phyloP scores from a whole-genome alignment of 2,888 invertebrate genomes.

The Rhingia campestris region DNA sequence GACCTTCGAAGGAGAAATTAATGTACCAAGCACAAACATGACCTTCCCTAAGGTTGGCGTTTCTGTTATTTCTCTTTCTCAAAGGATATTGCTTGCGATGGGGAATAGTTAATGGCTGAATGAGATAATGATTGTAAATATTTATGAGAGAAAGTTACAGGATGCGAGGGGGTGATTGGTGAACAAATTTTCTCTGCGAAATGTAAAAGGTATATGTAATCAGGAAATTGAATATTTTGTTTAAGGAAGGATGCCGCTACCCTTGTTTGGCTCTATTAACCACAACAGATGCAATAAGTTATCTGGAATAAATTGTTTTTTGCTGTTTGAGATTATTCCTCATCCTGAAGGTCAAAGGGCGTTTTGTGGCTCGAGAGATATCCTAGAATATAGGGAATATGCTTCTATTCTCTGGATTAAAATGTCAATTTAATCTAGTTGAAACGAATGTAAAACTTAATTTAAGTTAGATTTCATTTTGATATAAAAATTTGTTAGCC shows the following conservation, averaged over 20 bases:
- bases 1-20: slow-evolving; percentile 5
- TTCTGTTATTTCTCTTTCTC: slow-evolving; percentile 6
- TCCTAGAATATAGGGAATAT: too few species aligned
- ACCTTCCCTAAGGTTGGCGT: slow-evolving; percentile 30
- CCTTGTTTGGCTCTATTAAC: slow-evolving; percentile 29
- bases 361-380: background rate
- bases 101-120: slow-evolving; percentile 47
- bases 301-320: slow-evolving; percentile 55
- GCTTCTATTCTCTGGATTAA: slow-evolving; percentile 23
- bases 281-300: slow-evolving; percentile 57
- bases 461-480: slow-evolving; percentile 42
- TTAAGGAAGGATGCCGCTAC: slow-evolving; percentile 43
- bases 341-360: slow-evolving; percentile 15
- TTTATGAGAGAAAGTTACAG: slow-evolving; percentile 40
- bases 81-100: slow-evolving; percentile 33
- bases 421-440: slow-evolving; percentile 2
- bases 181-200: slow-evolving; percentile 7
- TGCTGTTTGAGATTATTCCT: slow-evolving; percentile 49
- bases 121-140: slow-evolving; percentile 61
- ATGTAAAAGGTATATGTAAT: slow-evolving; percentile 59
- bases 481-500: slow-evolving; percentile 35
- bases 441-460: background rate
- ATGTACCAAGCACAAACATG: slow-evolving; percentile 21
- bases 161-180: background rate
- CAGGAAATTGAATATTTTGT: slow-evolving; percentile 67